Evolutionary conservation across 2,888 invertebrate species (phyloP).

Genomic region (Apamea crenata): DNA sequence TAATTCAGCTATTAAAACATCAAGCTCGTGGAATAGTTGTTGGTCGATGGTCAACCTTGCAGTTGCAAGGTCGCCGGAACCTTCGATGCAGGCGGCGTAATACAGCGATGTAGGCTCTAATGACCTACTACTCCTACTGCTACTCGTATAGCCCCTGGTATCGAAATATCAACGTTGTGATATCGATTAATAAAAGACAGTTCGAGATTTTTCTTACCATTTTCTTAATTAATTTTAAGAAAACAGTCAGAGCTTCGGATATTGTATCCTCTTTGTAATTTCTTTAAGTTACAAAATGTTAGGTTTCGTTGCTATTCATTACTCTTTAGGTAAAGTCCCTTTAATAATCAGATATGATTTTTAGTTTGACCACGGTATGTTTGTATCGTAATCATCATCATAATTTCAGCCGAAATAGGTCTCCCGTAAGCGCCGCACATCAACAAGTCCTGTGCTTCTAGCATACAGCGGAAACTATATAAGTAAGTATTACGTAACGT

Average conservation of each 20-base stretch:
- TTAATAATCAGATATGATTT: not conserved
- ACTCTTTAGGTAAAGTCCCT: not conserved
- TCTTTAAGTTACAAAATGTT: not conserved
- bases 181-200: not conserved
- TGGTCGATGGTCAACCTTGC: constrained; percentile 1
- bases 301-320: not conserved
- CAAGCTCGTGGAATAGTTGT: not conserved
- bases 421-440: not conserved
- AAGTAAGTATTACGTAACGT: not conserved
- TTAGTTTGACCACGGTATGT: not conserved
- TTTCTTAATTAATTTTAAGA: not conserved
- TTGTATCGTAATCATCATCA: not conserved
- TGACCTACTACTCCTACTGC: not conserved
- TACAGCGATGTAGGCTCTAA: not conserved
- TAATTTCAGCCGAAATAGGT: not conserved
- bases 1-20: not conserved
- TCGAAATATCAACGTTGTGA: not conserved
- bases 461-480: not conserved
- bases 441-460: not conserved
- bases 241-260: not conserved
- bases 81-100: constrained; percentile 16
- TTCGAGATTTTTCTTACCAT: not conserved
- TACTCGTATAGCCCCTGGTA: not conserved
- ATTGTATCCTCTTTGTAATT: not conserved
- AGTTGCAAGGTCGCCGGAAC: not conserved